A percentile compares a stretch with the other conserved stretches of the same genome.
These are phyloP conservation scores for Tautogolabrus adspersus DNA, from an alignment of 2,113 vertebrate genomes.

Conservation along the genomic window DNA sequence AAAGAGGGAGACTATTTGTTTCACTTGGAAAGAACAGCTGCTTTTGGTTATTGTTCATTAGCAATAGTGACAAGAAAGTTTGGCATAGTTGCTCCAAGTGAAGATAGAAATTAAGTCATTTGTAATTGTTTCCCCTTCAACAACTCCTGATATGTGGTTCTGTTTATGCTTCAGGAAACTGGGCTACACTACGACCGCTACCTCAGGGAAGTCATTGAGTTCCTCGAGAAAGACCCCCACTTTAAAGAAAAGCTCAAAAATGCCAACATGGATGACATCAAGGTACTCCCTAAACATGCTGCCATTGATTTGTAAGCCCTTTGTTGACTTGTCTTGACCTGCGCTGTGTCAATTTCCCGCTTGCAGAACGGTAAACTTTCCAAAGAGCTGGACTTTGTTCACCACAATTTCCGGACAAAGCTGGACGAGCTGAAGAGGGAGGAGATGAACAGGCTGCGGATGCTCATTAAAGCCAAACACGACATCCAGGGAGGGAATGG, in stretches of 20 bases:
- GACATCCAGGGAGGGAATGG: conserved; percentile 87
- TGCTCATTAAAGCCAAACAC: conserved; percentile 93
- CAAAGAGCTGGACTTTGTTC: conserved; percentile 95
- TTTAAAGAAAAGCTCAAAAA: conserved; percentile 94
- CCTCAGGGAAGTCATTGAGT: conserved; percentile 95
- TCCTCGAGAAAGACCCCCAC: conserved; percentile 94
- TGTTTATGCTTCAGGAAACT: conserved; percentile 85
- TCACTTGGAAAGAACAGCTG: too few species aligned
- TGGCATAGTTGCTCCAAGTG: too few species aligned
- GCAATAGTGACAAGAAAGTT: too few species aligned
- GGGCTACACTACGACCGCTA: conserved; percentile 97
- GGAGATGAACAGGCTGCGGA: conserved; percentile 92
- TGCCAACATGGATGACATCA: conserved; percentile 94
- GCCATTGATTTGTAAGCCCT: background rate
- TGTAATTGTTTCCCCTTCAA: too few species aligned
- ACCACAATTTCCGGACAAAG: conserved; percentile 91
- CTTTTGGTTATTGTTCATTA: too few species aligned
- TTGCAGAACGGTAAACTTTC: conserved; percentile 91
- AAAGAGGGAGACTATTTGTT: too few species aligned
- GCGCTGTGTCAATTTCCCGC: conserved; percentile 6
- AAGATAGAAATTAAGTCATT: too few species aligned
- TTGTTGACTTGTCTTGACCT: conserved; percentile 23
- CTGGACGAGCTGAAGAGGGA: conserved; percentile 96
- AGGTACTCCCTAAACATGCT: conserved; percentile 78
- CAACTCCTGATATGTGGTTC: conserved; percentile 1